A percentile compares a stretch with the other conserved stretches of the same genome.
phyloP scores from a whole-genome alignment of 2,797 vertebrate genomes.

The Gobio occitaniae region DNA sequence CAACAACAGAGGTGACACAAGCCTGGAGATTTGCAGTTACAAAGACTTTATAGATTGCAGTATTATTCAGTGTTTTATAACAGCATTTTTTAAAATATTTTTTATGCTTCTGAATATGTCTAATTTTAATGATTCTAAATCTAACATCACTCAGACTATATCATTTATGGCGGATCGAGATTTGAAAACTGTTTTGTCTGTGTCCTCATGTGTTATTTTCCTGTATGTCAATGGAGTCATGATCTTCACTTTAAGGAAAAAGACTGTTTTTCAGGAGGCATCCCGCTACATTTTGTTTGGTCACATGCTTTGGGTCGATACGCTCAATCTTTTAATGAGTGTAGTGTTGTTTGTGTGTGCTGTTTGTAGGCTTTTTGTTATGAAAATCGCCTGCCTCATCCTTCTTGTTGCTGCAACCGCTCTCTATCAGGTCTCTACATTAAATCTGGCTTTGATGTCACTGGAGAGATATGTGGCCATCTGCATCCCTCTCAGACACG shows the following conservation, averaged over 20 bases:
- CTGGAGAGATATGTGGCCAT: conserved; percentile 62
- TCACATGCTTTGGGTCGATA: conserved; percentile 67
- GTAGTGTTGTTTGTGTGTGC: conserved; percentile 65
- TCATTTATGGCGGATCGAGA: background rate
- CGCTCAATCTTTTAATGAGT: conserved; percentile 5
- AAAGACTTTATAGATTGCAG: background rate
- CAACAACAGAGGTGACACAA: background rate
- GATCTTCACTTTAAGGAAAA: conserved; percentile 67
- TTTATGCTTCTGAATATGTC: background rate
- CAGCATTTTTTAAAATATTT: background rate
- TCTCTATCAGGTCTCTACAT: conserved; percentile 56
- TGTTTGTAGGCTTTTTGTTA: conserved; percentile 24
- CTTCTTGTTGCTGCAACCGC: conserved; percentile 33
- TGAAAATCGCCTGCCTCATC: conserved; percentile 55
- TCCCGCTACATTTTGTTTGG: conserved; percentile 72
- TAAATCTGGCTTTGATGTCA: conserved; percentile 64
- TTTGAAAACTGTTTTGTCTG: conserved; percentile 10
- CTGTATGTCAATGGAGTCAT: conserved; percentile 65
- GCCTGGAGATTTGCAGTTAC: background rate
- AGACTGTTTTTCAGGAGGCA: conserved; percentile 64
- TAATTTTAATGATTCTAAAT: background rate
- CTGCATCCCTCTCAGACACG: conserved; percentile 62
- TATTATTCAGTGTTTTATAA: conserved; percentile 2
- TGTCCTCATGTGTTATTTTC: conserved; percentile 25
- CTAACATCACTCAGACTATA: background rate